These are phyloP conservation scores for Pseudorasbora parva DNA, from an alignment of 2,113 vertebrate genomes.

Conservation along the genomic window DNA sequence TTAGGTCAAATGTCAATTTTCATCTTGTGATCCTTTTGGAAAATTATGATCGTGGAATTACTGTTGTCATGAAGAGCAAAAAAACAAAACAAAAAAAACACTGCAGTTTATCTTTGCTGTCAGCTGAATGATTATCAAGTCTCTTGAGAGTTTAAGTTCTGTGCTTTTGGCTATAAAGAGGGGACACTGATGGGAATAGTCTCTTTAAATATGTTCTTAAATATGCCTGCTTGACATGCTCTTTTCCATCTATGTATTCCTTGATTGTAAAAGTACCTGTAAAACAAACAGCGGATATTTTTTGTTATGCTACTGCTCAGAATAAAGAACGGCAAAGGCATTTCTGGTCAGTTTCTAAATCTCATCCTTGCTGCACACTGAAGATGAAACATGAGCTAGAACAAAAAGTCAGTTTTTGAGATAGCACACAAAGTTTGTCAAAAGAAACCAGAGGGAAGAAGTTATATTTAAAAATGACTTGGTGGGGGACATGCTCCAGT, in stretches of 20 bases:
- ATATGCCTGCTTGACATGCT: neutral
- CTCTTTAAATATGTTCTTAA: neutral
- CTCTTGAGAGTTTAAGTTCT: conserved; percentile 5
- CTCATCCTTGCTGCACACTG: neutral
- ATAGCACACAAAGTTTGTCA: neutral
- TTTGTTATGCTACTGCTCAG: neutral
- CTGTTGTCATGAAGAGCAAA: conserved; percentile 18
- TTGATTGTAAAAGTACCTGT: neutral
- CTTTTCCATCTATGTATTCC: neutral
- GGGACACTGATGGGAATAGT: conserved; percentile 8
- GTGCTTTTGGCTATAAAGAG: conserved; percentile 9
- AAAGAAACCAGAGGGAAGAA: neutral
- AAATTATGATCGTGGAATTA: conserved; percentile 6
- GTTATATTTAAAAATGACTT: too few relatives aligned
- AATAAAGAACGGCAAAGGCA: neutral
- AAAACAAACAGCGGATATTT: neutral
- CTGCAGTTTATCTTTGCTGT: conserved; percentile 9
- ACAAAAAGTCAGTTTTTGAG: neutral
- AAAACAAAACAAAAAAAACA: neutral
- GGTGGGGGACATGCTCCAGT: too few relatives aligned
- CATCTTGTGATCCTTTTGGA: neutral
- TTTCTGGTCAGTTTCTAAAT: neutral
- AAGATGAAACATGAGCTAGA: neutral
- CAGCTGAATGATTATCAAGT: conserved; percentile 18
- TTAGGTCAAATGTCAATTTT: conserved; percentile 20